Evolutionary conservation across 2,888 invertebrate genomes (phyloP), one percentile per base, ranked within the genome.

Genomic region (Carpatolechia fugitivella): DNA sequence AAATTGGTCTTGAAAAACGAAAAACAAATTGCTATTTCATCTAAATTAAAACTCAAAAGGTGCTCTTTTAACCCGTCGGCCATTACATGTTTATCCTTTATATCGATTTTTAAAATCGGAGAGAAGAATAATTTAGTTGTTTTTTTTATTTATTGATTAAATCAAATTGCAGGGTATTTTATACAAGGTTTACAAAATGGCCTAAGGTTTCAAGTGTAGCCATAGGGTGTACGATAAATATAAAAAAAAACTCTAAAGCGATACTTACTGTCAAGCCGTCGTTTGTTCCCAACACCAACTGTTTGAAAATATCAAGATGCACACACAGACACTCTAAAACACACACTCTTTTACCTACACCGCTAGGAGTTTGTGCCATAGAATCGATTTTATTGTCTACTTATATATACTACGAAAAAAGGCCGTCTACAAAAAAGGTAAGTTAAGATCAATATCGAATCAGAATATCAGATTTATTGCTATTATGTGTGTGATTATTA

Each of bases 281-380:
- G 60, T 76, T 85, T 86, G 85, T 81, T 86, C 88, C 86, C 80
- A 76, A 78, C 82, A 90, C 89, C 89, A 88, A 86, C 88, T 87
- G 85, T 83, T 71, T 74, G 56, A 73, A 70, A 71, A 31, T 41
- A 31, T 20, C 68, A 65, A 70, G 71, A 61, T 68, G 51, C 44
- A 54, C 58, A 52, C 29, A 50, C 36, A 30, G 46, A 62, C 60
- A 60, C 61, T 65, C 61, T 64, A 58, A 50, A 55, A 55, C 58
- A 55, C 40, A 57, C 70, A 75, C 82, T 81, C 81, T 74, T 70
- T 40, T 14, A 41, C 74, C 83, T 76, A 79, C 76, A 79, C 49
- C 49, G 35, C 38, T 29, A 24, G 57, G 46, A 72, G 72, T 82
- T 85, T 83, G 85, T 83, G 83, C 80, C 50, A 50, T 38, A 38